Base-by-base conservation (phyloP, 1,140 invertebrate genomes). In the Platyura marginata region DNA sequence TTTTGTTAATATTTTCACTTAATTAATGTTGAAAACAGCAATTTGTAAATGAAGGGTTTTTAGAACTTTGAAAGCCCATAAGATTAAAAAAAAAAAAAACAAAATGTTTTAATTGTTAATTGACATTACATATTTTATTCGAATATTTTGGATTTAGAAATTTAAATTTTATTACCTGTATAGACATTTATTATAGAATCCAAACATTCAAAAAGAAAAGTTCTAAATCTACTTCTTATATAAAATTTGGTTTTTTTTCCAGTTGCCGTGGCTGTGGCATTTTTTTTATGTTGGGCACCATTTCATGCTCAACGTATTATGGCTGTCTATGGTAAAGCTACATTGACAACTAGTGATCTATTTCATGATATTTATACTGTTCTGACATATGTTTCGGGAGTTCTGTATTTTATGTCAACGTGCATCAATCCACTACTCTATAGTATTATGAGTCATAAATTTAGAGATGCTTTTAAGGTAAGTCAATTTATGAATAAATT, bases 241-340 rank as follows among this genome's bases (percentile, higher is more conserved):
- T 13, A 29, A 29, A 29, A 29, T 29, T 29, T 29, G 25, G 25
- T 29, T 35, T 44, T 49, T 46, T 21, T 67, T 66, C 34, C 72
- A 94, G 90, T 93, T 52, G 88, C 87, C 23, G 91, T 96, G 2
- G 90, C 93, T 1, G 78, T 89, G 2, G 81, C 87, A 1, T 96
- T 96, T 62, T 93, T 94, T 63, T 69, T 92, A 13, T 94, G 89
- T 62, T 96, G 89, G 87, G 86, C 87, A 1, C 90, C 91, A 3
- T 94, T 93, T 60, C 90, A 95, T 55, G 78, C 83, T 0, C 91
- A 96, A 54, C 66, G 85, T 9, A 60, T 90, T 5, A 66, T 84
- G 19, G 79, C 79, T 1, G 74, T 82, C 6, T 82, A 84, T 44
- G 75, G 71, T 20, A 57, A 18, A 65, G 48, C 1, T 51, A 51